These are phyloP conservation scores for Argynnis bischoffii DNA, from an alignment of 2,888 invertebrate species.

Conservation along the genomic window DNA sequence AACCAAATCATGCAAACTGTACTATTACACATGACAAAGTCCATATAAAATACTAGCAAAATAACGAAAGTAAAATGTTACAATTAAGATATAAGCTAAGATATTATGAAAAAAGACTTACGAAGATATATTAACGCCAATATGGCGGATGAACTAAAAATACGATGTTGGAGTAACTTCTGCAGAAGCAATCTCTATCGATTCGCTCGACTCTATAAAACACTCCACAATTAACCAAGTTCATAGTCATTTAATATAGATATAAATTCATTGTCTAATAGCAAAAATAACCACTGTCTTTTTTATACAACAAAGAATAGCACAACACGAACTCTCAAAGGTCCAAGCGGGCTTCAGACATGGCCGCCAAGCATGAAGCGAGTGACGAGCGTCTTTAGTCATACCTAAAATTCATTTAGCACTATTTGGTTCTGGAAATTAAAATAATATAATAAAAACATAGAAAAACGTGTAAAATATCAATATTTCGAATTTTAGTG, in stretches of 20 bases:
- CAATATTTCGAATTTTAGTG: conserved; percentile 66
- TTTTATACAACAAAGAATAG: conserved; percentile 75
- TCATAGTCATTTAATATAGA: conserved; percentile 62
- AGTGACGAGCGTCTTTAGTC: conserved; percentile 72
- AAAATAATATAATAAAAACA: conserved; percentile 72
- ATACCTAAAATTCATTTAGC: conserved; percentile 62
- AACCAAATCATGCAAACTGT: conserved; percentile 61
- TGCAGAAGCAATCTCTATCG: conserved; percentile 70
- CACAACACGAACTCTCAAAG: conserved; percentile 80
- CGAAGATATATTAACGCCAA: conserved; percentile 84
- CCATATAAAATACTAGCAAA: conserved; percentile 77
- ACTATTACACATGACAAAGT: conserved; percentile 65
- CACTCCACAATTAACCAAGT: conserved; percentile 71
- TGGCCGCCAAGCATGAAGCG: conserved; percentile 76
- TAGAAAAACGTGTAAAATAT: conserved; percentile 62
- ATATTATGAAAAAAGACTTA: conserved; percentile 79
- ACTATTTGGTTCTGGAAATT: conserved; percentile 64
- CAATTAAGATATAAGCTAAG: conserved; percentile 66
- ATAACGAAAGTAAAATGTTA: conserved; percentile 66
- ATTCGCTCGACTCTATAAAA: conserved; percentile 66
- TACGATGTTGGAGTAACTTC: conserved; percentile 79
- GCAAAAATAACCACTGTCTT: conserved; percentile 70
- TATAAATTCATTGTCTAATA: conserved; percentile 66
- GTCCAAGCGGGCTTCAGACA: conserved; percentile 80
- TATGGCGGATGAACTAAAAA: conserved; percentile 87